phyloP scores from a whole-genome alignment of 2,113 vertebrate species.

The Campylomormyrus tamandua region DNA sequence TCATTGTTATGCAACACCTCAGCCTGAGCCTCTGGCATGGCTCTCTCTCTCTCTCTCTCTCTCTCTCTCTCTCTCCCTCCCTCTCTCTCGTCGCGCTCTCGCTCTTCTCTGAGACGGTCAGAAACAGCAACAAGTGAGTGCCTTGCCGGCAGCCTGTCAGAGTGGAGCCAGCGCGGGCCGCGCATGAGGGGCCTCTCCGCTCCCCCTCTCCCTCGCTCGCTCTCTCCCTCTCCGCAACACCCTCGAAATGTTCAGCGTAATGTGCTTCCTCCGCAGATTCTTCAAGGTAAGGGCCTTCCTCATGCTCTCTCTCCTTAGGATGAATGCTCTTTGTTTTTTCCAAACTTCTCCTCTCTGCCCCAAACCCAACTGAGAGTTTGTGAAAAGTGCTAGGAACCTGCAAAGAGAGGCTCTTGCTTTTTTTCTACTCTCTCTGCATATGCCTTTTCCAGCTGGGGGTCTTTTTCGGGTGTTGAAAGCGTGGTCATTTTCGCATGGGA shows the following conservation, averaged over 20 bases:
- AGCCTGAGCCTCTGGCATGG: neutral
- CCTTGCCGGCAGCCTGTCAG: conserved; percentile 2
- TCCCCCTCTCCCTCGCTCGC: neutral
- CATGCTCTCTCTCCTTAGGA: neutral
- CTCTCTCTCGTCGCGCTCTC: neutral
- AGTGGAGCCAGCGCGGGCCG: conserved; percentile 11
- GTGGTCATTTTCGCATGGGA: neutral
- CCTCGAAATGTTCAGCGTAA: conserved; percentile 38
- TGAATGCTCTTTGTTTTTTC: neutral
- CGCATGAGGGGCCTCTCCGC: neutral
- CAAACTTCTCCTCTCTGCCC: neutral
- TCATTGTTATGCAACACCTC: conserved; percentile 22
- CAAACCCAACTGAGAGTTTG: neutral
- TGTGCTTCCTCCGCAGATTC: conserved; percentile 39
- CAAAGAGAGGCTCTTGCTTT: neutral
- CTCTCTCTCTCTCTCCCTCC: neutral
- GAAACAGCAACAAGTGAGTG: conserved; percentile 32
- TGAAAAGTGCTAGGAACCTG: neutral
- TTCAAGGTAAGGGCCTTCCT: conserved; percentile 37
- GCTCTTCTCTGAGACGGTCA: conserved; percentile 12
- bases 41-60: neutral
- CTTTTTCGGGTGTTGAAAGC: neutral
- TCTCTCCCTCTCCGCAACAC: neutral
- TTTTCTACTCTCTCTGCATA: neutral
- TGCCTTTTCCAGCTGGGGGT: neutral